A percentile compares a stretch with the other conserved stretches of the same genome.
phyloP scores from a whole-genome alignment of 1,140 invertebrate species.

The Bombus sylvicola region DNA sequence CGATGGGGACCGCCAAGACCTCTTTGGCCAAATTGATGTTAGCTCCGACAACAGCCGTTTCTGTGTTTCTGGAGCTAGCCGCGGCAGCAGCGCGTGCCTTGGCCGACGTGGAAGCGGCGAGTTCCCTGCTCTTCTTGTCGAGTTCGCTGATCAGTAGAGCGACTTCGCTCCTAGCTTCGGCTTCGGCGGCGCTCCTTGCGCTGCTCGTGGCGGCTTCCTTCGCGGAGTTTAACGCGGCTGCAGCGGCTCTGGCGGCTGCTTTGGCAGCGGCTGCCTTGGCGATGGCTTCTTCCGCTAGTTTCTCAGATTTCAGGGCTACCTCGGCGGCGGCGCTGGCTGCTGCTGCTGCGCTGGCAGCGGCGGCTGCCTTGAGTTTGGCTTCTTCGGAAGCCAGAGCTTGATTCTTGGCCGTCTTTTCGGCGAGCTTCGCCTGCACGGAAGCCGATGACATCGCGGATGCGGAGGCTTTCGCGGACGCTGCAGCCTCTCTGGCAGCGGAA shows the following conservation, averaged over 20 bases:
- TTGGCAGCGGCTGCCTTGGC: background rate
- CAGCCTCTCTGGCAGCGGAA: background rate
- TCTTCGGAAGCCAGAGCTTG: background rate
- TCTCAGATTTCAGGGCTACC: background rate
- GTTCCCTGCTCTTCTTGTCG: background rate
- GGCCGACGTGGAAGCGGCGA: background rate
- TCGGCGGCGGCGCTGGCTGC: background rate
- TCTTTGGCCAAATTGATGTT: background rate
- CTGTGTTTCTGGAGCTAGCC: background rate
- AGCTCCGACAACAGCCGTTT: background rate
- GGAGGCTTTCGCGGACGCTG: background rate
- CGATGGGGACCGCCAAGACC: background rate
- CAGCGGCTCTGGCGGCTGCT: background rate
- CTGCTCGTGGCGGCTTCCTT: background rate
- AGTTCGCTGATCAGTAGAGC: background rate
- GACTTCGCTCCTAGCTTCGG: background rate
- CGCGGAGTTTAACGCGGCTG: background rate
- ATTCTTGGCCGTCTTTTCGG: background rate
- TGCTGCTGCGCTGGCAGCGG: background rate
- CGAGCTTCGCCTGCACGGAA: background rate
- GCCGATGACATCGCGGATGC: background rate
- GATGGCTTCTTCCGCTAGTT: background rate
- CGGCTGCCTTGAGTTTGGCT: background rate
- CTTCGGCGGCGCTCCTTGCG: background rate
- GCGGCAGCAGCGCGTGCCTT: background rate